These are phyloP conservation scores for Hyposoter didymator DNA, from an alignment of 2,888 invertebrate species.

Conservation along the genomic window DNA sequence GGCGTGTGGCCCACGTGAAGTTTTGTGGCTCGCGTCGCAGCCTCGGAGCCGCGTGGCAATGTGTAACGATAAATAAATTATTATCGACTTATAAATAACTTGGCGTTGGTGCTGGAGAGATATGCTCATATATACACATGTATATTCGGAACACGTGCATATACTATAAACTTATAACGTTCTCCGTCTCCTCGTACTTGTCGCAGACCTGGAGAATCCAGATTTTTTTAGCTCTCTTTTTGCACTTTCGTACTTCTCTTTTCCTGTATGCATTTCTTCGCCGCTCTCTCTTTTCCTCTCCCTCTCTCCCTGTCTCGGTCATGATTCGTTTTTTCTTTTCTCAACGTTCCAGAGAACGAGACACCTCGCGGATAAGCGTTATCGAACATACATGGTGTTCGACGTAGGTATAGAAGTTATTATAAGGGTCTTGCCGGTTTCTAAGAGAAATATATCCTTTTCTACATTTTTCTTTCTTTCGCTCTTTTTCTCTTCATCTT, in stretches of 20 bases:
- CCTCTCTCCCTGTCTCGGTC: conserved; percentile 21
- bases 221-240: conserved; percentile 13
- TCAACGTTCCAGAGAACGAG: conserved; percentile 36
- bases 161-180: conserved; percentile 17
- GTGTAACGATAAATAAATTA: conserved; percentile 76
- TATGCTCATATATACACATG: conserved; percentile 23
- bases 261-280: conserved; percentile 19
- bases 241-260: conserved; percentile 17
- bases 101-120: conserved; percentile 68
- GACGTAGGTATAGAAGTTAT: conserved; percentile 66
- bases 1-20: conserved; percentile 58
- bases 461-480: conserved; percentile 6
- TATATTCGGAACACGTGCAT: neutral
- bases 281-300: conserved; percentile 24
- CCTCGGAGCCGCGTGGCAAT: conserved; percentile 34
- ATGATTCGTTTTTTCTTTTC: conserved; percentile 22
- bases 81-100: conserved; percentile 76
- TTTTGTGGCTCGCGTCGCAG: conserved; percentile 45
- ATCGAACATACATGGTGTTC: conserved; percentile 65
- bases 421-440: conserved; percentile 45
- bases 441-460: conserved; percentile 19
- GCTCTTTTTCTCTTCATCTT: conserved; percentile 5
- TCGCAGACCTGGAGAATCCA: conserved; percentile 59
- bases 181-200: conserved; percentile 48
- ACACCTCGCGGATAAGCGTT: conserved; percentile 61